These are phyloP conservation scores for Hyppa rectilinea DNA, from an alignment of 2,888 invertebrate species.

Conservation along the genomic window DNA sequence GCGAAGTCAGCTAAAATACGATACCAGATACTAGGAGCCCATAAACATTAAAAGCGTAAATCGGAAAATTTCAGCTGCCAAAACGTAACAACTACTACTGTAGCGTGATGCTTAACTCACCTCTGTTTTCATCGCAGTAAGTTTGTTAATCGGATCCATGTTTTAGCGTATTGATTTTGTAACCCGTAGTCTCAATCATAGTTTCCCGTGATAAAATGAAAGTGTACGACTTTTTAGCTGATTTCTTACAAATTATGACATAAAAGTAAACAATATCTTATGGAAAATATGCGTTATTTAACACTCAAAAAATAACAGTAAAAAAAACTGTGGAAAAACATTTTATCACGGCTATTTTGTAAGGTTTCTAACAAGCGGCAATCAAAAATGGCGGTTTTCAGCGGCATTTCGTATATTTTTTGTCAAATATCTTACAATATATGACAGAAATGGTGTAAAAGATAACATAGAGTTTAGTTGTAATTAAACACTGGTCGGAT, in stretches of 20 bases:
- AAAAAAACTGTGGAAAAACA: background rate
- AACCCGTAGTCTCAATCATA: slow-evolving; percentile 1
- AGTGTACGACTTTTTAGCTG: background rate
- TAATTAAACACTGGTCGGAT: background rate
- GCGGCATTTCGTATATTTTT: background rate
- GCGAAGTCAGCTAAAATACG: slow-evolving; percentile 31
- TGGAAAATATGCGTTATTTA: background rate
- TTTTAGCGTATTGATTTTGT: slow-evolving; percentile 13
- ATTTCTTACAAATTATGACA: slow-evolving; percentile 30
- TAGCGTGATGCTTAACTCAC: background rate
- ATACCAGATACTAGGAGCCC: slow-evolving; percentile 57
- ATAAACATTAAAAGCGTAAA: slow-evolving; percentile 32
- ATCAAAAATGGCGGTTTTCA: slow-evolving; percentile 2
- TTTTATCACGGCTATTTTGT: background rate
- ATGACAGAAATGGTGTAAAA: slow-evolving; percentile 13
- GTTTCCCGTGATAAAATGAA: background rate
- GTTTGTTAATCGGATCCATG: slow-evolving; percentile 1
- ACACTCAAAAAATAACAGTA: background rate
- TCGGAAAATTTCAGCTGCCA: background rate
- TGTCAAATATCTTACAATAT: background rate
- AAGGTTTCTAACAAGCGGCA: background rate
- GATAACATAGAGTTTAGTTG: slow-evolving; percentile 16
- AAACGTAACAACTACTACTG: slow-evolving; percentile 4
- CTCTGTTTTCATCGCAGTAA: fast-evolving
- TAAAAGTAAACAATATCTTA: background rate